Conservation (phyloP, 2,113 vertebrate species). For the Candoia aspera region DNA sequence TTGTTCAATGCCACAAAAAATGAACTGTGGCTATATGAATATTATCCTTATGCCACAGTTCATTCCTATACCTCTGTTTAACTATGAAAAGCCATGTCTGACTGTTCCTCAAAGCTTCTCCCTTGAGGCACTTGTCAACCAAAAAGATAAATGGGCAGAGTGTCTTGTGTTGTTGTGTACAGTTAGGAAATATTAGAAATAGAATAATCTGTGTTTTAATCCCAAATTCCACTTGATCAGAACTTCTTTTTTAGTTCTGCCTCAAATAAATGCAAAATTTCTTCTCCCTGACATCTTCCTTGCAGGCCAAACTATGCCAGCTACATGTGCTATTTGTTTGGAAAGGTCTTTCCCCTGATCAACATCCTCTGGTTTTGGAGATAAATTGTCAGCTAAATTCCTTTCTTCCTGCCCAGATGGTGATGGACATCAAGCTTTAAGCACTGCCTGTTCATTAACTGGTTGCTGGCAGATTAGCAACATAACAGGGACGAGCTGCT, state of each 20-base stretch:
- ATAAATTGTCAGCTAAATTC: slow-evolving; percentile 15
- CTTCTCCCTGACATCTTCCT: slow-evolving; percentile 14
- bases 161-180: slow-evolving; percentile 5
- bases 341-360: slow-evolving; percentile 28
- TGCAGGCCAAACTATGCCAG: slow-evolving; percentile 10
- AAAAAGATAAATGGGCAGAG: neutral
- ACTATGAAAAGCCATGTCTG: slow-evolving; percentile 3
- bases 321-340: slow-evolving; percentile 16
- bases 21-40: slow-evolving; percentile 14
- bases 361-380: slow-evolving; percentile 9
- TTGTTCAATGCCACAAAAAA: neutral
- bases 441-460: neutral
- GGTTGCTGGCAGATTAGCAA: slow-evolving; percentile 1
- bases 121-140: slow-evolving; percentile 24
- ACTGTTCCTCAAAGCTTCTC: slow-evolving; percentile 25
- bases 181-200: slow-evolving; percentile 23
- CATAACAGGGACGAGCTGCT: neutral
- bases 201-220: slow-evolving; percentile 34
- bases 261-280: slow-evolving; percentile 17
- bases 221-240: slow-evolving; percentile 5
- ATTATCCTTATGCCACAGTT: neutral
- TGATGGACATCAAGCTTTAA: slow-evolving; percentile 26
- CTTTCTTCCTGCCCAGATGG: slow-evolving; percentile 27
- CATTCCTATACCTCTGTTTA: neutral
- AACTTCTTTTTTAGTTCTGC: slow-evolving; percentile 2